Evolutionary conservation across 1,140 invertebrate genomes (phyloP).

Genomic region (Gryllus bimaculatus): DNA sequence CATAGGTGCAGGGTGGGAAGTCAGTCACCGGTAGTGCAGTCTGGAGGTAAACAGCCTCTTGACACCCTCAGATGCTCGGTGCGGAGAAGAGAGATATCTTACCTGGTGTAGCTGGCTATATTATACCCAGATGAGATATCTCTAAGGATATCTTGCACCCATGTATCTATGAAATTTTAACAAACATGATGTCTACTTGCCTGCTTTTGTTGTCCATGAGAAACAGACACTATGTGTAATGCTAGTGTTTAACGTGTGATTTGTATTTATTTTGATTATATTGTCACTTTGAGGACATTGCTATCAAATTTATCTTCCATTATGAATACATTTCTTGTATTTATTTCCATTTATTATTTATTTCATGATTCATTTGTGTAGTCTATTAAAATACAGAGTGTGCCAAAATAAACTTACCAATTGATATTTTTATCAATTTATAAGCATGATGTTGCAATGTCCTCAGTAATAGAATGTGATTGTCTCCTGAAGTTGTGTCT

Average conservation of each 20-base stretch:
- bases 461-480: slow-evolving; percentile 17
- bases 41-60: neutral
- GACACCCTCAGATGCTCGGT: neutral
- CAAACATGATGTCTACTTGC: slow-evolving; percentile 16
- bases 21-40: neutral
- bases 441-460: slow-evolving; percentile 16
- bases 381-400: slow-evolving; percentile 15
- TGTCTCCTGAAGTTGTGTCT: slow-evolving; percentile 18
- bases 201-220: slow-evolving; percentile 23
- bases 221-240: slow-evolving; percentile 14
- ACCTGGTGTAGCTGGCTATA: neutral
- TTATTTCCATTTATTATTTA: slow-evolving; percentile 6
- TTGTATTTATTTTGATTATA: slow-evolving; percentile 18
- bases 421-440: slow-evolving; percentile 10
- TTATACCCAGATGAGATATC: neutral
- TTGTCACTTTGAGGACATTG: slow-evolving; percentile 17
- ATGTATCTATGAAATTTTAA: neutral
- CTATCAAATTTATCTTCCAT: slow-evolving; percentile 12
- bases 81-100: neutral
- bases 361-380: slow-evolving; percentile 13
- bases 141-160: neutral
- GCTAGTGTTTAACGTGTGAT: slow-evolving; percentile 15
- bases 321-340: neutral
- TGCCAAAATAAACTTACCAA: slow-evolving; percentile 20
- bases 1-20: neutral